A percentile compares a stretch with the other conserved stretches of the same genome.
Conservation (phyloP, 2,113 vertebrate species). For the Aix galericulata region DNA sequence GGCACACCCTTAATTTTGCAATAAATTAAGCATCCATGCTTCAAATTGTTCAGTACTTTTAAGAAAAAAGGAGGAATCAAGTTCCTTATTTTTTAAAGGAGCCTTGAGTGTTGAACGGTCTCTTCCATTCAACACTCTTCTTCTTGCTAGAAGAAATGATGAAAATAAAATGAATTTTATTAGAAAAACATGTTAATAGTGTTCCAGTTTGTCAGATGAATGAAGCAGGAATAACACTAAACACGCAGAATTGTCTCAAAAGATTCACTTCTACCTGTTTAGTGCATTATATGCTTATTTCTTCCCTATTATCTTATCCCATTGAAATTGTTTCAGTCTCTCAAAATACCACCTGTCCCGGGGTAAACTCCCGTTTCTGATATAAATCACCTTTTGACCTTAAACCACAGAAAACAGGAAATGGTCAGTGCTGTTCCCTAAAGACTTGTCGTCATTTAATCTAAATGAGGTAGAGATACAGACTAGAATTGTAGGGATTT, state of each 20-base stretch:
- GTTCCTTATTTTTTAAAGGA: not conserved
- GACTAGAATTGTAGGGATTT: conserved; percentile 24
- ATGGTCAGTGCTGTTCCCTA: not conserved
- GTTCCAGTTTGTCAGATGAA: not conserved
- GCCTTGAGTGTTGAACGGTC: not conserved
- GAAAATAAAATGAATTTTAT: not conserved
- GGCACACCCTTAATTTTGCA: not conserved
- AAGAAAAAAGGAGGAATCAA: not conserved
- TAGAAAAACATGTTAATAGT: not conserved
- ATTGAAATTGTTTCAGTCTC: not conserved
- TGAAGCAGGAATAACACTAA: not conserved
- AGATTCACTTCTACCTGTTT: not conserved
- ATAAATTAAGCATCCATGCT: not conserved
- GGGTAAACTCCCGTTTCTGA: not conserved
- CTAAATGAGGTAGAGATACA: not conserved
- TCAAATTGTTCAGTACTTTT: not conserved
- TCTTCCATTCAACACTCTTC: not conserved
- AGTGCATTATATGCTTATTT: not conserved
- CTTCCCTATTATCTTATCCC: not conserved
- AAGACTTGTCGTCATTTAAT: not conserved
- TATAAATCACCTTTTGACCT: conserved; percentile 27
- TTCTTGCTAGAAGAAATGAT: not conserved
- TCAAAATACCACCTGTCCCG: not conserved
- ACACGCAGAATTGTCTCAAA: not conserved
- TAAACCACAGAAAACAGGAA: not conserved